Base-by-base conservation (phyloP, 2,797 vertebrate species). In the Arrhamphus sclerolepis region DNA sequence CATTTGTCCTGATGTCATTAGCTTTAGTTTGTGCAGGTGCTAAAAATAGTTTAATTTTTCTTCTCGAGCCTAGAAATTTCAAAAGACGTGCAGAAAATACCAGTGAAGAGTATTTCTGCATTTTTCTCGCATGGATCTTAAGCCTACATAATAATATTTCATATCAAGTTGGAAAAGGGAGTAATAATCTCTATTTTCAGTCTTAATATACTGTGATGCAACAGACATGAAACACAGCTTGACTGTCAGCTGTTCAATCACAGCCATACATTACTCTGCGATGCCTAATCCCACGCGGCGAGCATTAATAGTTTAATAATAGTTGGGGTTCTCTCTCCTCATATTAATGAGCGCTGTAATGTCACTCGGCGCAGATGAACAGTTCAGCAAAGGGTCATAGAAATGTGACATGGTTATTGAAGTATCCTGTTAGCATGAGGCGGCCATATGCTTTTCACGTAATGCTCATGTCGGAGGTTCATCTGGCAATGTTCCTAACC, bases 401-500 rank as follows among this genome's bases (percentile, higher is more conserved):
- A 62, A 75, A 70, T 16, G 42, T 75, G 77, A 80, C 72, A 48
- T 75, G 80, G 40, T 51, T 59, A 75, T 66, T 42, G 47, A 41
- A 77, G 66, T 59, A 17, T 70, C 57, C 48, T n/a, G 34, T 53
- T 65, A 26, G 48, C 70, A 82, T 19, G 56, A 83, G 59, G 69
- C 52, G 5, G 43, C 85, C 88, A 86, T 83, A 83, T 83, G 87
- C 58, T 75, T 43, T 3, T 29, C 17, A 65, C 41, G 66, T 66
- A 56, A 80, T 47, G 49, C 66, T 55, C 7, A 18, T 80, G 72
- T 83, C 74, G 76, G 65, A 8, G 43, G 52, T 77, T 71, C 80
- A 84, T 88, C 75, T 88, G 86, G 73, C 70, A 18, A 29, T 26
- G 54, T 43, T 22, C 26, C 40, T 38, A 29, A 18, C 42, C 51